A percentile compares a stretch with the other conserved stretches of the same genome.
These are phyloP conservation scores for Pseudorhombus dupliciocellatus DNA, from an alignment of 2,113 vertebrate species.

Conservation along the genomic window DNA sequence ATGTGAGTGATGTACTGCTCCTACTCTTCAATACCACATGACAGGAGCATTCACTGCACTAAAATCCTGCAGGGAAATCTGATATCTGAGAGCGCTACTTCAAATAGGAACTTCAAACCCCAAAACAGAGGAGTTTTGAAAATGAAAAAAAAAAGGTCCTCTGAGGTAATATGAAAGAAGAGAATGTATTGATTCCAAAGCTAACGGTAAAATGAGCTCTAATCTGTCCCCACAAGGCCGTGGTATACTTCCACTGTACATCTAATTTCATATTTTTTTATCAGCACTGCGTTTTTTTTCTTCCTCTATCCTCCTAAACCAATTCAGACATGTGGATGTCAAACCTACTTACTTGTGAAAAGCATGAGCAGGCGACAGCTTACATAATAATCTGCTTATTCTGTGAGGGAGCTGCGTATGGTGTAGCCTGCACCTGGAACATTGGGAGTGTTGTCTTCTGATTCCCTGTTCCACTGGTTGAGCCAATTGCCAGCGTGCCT, in stretches of 20 bases:
- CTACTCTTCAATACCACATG: slow-evolving; percentile 17
- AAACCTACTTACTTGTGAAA: slow-evolving; percentile 45
- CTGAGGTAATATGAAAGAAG: neutral
- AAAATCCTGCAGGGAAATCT: slow-evolving; percentile 16
- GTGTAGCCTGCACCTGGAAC: slow-evolving; percentile 48
- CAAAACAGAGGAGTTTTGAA: neutral
- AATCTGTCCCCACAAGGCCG: slow-evolving; percentile 37
- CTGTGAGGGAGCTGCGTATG: slow-evolving; percentile 34
- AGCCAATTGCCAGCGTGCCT: slow-evolving; percentile 45
- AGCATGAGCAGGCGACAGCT: slow-evolving; percentile 39
- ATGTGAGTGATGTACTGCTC: neutral
- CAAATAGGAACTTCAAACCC: neutral
- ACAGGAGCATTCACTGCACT: slow-evolving; percentile 4
- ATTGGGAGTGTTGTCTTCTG: slow-evolving; percentile 7
- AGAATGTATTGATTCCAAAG: slow-evolving; percentile 24
- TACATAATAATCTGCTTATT: slow-evolving; percentile 59
- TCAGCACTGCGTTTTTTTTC: neutral
- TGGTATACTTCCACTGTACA: slow-evolving; percentile 15
- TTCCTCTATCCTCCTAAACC: slow-evolving; percentile 26
- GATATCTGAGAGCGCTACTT: neutral
- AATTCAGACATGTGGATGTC: slow-evolving; percentile 48
- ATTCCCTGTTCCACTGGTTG: slow-evolving; percentile 33
- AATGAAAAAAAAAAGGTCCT: slow-evolving; percentile 4
- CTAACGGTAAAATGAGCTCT: slow-evolving; percentile 21
- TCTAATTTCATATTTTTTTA: slow-evolving; percentile 45